Conservation (phyloP, 2,797 vertebrate species). For the Premnoplex brunnescens region DNA sequence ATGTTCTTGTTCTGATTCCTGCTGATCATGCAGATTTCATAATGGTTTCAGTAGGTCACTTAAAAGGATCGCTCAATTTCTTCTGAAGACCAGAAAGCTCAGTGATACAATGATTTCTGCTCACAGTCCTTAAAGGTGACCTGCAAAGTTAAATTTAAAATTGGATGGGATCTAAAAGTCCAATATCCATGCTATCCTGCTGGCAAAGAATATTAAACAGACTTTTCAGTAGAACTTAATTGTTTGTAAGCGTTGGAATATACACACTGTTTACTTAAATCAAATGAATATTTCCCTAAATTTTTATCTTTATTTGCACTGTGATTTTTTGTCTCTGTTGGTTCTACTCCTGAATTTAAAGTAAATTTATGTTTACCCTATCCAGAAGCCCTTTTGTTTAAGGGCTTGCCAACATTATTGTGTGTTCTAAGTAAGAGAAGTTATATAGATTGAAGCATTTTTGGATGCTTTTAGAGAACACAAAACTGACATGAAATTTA, state of each 20-base stretch:
- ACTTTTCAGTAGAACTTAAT: not conserved
- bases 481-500: not conserved
- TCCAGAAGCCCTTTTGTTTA: not conserved
- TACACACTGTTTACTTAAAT: not conserved
- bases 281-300: not conserved
- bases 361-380: not conserved
- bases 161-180: not conserved
- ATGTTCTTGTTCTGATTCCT: not conserved
- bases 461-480: not conserved
- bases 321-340: not conserved
- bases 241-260: not conserved
- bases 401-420: not conserved
- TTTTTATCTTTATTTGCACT: not conserved
- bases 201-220: not conserved
- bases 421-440: not conserved
- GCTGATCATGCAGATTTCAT: not conserved
- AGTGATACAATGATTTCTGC: not conserved
- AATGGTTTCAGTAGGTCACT: not conserved
- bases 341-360: not conserved
- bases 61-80: not conserved
- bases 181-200: not conserved
- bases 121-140: not conserved
- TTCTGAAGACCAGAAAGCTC: not conserved
- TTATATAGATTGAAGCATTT: not conserved
- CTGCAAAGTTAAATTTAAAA: not conserved